Evolutionary conservation across 2,888 invertebrate genomes (phyloP).

Genomic region (Conistra vaccinii): DNA sequence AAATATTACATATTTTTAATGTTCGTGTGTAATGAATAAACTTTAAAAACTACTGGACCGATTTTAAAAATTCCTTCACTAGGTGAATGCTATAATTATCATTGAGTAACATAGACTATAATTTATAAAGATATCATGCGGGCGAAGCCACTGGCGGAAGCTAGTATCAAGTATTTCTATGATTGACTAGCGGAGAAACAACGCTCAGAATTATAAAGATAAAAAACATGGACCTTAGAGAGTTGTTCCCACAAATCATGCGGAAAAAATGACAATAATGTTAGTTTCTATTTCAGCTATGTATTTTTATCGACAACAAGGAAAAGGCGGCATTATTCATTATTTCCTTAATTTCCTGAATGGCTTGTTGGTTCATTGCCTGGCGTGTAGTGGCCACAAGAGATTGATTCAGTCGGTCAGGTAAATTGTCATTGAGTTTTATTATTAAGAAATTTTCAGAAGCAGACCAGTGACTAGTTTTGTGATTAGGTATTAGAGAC

Average conservation of each 20-base stretch:
- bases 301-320: slow-evolving; percentile 1
- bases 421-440: neutral
- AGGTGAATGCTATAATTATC: no score
- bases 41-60: no score
- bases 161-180: neutral
- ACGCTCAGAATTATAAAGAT: neutral
- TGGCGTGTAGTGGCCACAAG: neutral
- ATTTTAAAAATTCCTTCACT: no score
- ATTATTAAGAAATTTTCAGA: neutral
- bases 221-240: no score
- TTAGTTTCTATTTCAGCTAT: neutral
- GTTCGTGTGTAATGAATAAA: no score
- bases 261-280: neutral
- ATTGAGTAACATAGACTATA: no score
- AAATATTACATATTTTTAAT: no score
- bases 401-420: no score
- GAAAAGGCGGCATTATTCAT: neutral
- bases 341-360: slow-evolving; percentile 2
- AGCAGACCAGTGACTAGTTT: neutral
- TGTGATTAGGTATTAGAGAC: neutral
- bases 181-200: no score
- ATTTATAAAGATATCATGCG: no score
- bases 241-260: neutral
- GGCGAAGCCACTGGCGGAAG: no score
- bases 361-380: neutral